These are phyloP conservation scores for Aegithalos caudatus DNA, from an alignment of 2,113 vertebrate genomes.

Conservation along the genomic window DNA sequence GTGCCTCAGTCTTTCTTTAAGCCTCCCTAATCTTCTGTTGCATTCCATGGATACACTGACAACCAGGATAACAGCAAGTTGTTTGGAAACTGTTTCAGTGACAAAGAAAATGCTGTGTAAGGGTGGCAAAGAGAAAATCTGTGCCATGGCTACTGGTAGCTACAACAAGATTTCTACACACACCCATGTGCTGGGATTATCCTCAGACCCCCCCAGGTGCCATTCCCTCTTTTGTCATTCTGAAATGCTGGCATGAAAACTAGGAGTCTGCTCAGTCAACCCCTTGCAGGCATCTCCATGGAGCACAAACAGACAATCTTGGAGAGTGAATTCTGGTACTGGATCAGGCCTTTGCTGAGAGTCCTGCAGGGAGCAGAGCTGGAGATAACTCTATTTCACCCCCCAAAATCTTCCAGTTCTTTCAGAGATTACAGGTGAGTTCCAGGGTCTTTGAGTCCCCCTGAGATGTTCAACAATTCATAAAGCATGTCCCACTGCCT, in stretches of 20 bases:
- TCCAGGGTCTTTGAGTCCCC: background rate
- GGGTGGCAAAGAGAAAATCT: background rate
- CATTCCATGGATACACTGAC: background rate
- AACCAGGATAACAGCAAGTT: background rate
- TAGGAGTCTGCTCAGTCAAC: background rate
- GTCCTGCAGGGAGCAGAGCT: background rate
- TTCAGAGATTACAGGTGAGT: background rate
- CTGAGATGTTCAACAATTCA: background rate
- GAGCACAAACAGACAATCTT: background rate
- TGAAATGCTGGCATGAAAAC: background rate
- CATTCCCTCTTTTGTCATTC: background rate
- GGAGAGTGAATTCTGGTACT: background rate
- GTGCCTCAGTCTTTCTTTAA: background rate
- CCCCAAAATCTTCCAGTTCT: background rate
- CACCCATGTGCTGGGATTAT: background rate
- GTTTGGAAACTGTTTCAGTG: background rate
- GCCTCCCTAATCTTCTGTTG: background rate
- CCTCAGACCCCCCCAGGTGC: background rate
- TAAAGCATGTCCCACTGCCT: background rate
- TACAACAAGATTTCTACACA: background rate
- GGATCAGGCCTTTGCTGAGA: background rate
- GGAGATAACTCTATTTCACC: background rate
- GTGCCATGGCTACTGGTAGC: conserved; percentile 2
- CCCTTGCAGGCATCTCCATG: background rate
- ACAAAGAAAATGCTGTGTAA: conserved; percentile 9